A percentile compares a stretch with the other conserved stretches of the same genome.
Evolutionary conservation across 2,797 vertebrate genomes (phyloP).

Genomic region (Spinibarbus caldwelli): DNA sequence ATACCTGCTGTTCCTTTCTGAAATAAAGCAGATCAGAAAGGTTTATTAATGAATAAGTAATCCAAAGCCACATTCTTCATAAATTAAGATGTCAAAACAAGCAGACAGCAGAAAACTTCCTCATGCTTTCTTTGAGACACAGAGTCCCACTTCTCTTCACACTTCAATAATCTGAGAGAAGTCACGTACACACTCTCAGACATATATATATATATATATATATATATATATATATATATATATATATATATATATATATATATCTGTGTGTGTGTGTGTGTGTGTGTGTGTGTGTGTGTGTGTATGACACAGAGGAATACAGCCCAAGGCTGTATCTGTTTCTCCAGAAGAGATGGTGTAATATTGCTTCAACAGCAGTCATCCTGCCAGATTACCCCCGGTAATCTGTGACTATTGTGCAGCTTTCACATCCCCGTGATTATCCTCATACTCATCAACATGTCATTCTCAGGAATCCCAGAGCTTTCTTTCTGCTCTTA

Average conservation of each 20-base stretch:
- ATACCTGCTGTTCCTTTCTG: neutral
- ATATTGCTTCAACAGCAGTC: conserved; percentile 68
- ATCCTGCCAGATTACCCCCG: conserved; percentile 64
- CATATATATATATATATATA: neutral
- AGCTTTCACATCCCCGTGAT: conserved; percentile 40
- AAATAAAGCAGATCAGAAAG: neutral
- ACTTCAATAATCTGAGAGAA: neutral
- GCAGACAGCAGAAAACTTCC: conserved; percentile 4
- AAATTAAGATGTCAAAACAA: conserved; percentile 27
- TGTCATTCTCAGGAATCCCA: conserved; percentile 63
- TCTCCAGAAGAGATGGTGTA: conserved; percentile 66
- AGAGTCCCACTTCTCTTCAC: neutral
- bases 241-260: no score
- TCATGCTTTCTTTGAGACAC: conserved; percentile 14
- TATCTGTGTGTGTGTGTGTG: no score
- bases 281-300: no score
- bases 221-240: conserved; percentile 1
- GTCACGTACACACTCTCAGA: conserved; percentile 13
- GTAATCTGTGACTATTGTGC: conserved; percentile 42
- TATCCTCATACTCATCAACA: conserved; percentile 49
- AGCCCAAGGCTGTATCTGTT: conserved; percentile 65
- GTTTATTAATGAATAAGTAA: neutral
- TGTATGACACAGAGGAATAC: conserved; percentile 59
- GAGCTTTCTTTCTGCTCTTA: conserved; percentile 31
- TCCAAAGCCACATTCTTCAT: conserved; percentile 17